These are phyloP conservation scores for Sisyra terminalis DNA, from an alignment of 2,888 invertebrate genomes.

Conservation along the genomic window DNA sequence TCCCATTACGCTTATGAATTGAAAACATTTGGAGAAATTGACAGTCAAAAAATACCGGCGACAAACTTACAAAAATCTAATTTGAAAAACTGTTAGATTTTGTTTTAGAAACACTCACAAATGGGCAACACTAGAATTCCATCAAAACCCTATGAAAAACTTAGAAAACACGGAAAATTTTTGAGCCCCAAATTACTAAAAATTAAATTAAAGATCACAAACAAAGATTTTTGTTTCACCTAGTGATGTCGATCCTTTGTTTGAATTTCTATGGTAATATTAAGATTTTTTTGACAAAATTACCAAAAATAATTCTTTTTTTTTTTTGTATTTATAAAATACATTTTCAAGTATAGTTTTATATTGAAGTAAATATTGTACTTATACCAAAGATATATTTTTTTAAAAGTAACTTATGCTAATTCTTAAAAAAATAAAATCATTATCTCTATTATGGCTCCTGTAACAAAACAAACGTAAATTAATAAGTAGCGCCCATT, in stretches of 20 bases:
- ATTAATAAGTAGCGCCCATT: too few relatives aligned
- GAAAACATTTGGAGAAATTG: neutral
- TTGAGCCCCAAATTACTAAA: neutral
- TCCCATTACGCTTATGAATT: neutral
- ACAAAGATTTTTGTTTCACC: slow-evolving; percentile 1
- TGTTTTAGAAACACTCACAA: neutral
- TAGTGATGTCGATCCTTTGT: too few relatives aligned
- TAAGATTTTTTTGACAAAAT: too few relatives aligned
- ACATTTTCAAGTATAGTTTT: neutral
- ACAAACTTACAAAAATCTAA: slow-evolving; percentile 1
- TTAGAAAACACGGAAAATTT: slow-evolving; percentile 4
- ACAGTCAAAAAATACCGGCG: slow-evolving; percentile 1
- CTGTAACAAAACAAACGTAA: slow-evolving; percentile 2
- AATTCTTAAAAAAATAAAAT: too few relatives aligned
- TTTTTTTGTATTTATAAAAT: too few relatives aligned
- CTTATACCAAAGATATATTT: too few relatives aligned
- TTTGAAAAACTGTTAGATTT: neutral
- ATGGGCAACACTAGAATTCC: neutral
- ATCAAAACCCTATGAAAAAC: slow-evolving; percentile 2
- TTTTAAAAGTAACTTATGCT: too few relatives aligned
- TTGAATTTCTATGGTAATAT: too few relatives aligned
- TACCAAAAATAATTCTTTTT: too few relatives aligned
- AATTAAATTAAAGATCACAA: slow-evolving; percentile 1
- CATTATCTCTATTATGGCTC: neutral
- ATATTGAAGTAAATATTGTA: neutral